Evolutionary conservation across 2,888 invertebrate species (phyloP).

Genomic region (Diaphora mendica): DNA sequence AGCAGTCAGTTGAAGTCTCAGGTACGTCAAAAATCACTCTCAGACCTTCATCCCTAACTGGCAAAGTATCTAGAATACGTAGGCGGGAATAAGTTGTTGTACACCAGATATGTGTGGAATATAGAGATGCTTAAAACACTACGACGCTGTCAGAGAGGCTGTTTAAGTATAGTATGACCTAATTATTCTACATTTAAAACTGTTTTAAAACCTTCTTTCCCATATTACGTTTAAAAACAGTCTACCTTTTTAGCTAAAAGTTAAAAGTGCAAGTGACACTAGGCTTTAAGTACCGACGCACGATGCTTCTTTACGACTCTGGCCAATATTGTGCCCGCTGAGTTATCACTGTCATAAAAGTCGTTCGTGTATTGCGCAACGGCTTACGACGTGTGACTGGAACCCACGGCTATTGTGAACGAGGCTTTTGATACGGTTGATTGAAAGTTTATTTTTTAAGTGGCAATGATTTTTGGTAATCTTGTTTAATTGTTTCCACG

Average conservation of each 20-base stretch:
- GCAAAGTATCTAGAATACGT: no score
- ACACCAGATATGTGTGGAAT: no score
- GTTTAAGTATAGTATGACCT: not conserved
- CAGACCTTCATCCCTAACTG: no score
- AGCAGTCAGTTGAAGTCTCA: no score
- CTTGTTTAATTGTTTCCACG: not conserved
- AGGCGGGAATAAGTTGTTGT: no score
- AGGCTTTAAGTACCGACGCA: conserved; percentile 31
- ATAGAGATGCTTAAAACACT: no score
- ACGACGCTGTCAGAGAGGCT: no score
- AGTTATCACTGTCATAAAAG: conserved; percentile 49
- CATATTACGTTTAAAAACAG: not conserved
- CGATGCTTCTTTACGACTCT: conserved; percentile 48
- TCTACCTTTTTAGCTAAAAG: not conserved
- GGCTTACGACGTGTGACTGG: conserved; percentile 30
- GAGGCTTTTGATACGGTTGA: conserved; percentile 21
- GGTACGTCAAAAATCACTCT: no score
- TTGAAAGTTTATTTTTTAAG: not conserved
- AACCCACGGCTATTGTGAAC: conserved; percentile 28
- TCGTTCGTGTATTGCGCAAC: conserved; percentile 41
- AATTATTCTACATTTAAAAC: not conserved
- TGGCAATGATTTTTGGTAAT: not conserved
- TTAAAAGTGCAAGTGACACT: conserved; percentile 46
- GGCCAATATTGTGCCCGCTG: conserved; percentile 44
- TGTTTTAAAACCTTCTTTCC: not conserved